Evolutionary conservation across 2,888 invertebrate species (phyloP), one percentile per base, ranked within the genome.

Genomic region (Ophraella communa): DNA sequence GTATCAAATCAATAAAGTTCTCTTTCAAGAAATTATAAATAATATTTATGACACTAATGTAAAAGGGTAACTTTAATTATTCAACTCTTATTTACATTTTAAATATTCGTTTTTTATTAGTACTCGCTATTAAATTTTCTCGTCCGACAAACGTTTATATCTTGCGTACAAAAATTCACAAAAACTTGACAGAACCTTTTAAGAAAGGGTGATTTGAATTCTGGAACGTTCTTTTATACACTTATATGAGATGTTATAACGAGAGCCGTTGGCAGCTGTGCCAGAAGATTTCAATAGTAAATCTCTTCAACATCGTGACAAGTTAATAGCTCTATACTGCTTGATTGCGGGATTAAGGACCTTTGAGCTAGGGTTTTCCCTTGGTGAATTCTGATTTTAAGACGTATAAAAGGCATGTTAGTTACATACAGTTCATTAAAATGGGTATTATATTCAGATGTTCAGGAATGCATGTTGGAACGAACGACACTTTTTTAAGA

Each of bases 201-300:
- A 23, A 17, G 33, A 58, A 47, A 35, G 21, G 30, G 18, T 23
- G 17, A 52, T 30, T 30, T n/a, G 14, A 49, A 27, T 30, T 56
- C 35, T 51, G 56, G 42, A 60, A 42, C 60, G 51, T 42, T 47
- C 56, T 56, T 64, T 65, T 35, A 65, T 54, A 59, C 39, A 51
- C 49, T 61, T 60, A n/a, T n/a, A 44, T 20, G 44, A 24, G 42
- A 27, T 23, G 33, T 14, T 27, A 49, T 60, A 60, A 64, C 60
- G 60, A 64, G 59, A 60, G 59, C 55, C 49, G 47, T 60, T 64
- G 55, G 59, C 55, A 55, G 47, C 64, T 64, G 55, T 45, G 60
- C 55, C 49, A 55, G 64, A 60, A 64, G 33, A 60, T 47, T 64
- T 64, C 64, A 64, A 60, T 60, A 55, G 64, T 39, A 64, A 45